phyloP scores from a whole-genome alignment of 2,113 vertebrate species.

The Zosterops borbonicus region DNA sequence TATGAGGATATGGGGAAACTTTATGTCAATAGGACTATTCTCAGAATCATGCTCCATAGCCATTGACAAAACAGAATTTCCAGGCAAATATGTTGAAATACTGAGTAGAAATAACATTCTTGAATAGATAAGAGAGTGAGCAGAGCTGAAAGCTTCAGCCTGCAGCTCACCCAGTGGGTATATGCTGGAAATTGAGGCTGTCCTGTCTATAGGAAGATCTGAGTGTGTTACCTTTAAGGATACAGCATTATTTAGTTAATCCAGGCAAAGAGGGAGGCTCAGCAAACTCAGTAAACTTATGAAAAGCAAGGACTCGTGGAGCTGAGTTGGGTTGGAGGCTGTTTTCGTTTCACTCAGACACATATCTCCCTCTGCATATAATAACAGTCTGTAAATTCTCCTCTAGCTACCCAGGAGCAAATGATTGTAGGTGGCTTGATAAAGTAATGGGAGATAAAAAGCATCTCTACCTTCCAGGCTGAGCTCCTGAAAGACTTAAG shows the following conservation, averaged over 20 bases:
- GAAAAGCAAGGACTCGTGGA: not conserved
- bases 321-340: not conserved
- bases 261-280: not conserved
- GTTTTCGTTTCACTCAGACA: not conserved
- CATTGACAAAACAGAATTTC: not conserved
- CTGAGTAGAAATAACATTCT: not conserved
- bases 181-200: not conserved
- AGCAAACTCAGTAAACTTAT: not conserved
- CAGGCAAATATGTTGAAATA: not conserved
- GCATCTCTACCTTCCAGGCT: not conserved
- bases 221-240: not conserved
- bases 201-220: not conserved
- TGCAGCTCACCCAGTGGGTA: not conserved
- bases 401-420: not conserved
- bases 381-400: not conserved
- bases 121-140: not conserved
- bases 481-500: not conserved
- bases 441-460: constrained; percentile 20
- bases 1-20: not conserved
- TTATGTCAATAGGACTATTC: not conserved
- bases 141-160: not conserved
- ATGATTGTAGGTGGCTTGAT: not conserved
- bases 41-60: not conserved
- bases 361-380: not conserved
- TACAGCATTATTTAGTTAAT: not conserved